phyloP scores from a whole-genome alignment of 2,797 vertebrate genomes.

The Oryzias dopingdopingensis region DNA sequence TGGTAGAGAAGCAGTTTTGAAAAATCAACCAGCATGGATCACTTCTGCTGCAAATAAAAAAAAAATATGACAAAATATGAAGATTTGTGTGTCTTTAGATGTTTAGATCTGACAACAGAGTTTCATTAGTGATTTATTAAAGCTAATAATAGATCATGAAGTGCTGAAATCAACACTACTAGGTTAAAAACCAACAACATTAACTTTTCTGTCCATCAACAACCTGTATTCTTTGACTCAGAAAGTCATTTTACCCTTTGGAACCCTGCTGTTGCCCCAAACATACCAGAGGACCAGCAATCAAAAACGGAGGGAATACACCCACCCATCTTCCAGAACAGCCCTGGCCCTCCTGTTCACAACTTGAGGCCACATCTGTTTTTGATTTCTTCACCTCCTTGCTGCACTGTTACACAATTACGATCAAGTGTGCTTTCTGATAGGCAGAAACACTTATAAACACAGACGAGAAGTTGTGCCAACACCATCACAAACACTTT shows the following conservation, averaged over 20 bases:
- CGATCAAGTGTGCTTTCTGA: slow-evolving; percentile 62
- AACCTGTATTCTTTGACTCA: slow-evolving; percentile 26
- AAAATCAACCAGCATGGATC: slow-evolving; percentile 22
- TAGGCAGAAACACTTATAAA: slow-evolving; percentile 62
- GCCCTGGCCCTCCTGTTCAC: slow-evolving; percentile 36
- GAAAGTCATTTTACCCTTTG: slow-evolving; percentile 55
- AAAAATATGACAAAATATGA: too few relatives aligned
- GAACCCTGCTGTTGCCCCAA: slow-evolving; percentile 71
- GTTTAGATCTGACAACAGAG: too few relatives aligned
- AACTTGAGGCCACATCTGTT: slow-evolving; percentile 81
- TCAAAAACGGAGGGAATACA: slow-evolving; percentile 74
- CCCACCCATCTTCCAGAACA: slow-evolving; percentile 13
- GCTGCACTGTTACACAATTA: slow-evolving; percentile 75
- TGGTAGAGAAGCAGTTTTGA: slow-evolving; percentile 13
- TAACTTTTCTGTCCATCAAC: slow-evolving; percentile 13
- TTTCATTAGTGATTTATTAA: slow-evolving; percentile 11
- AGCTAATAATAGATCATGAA: slow-evolving; percentile 12
- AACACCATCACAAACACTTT: slow-evolving; percentile 65
- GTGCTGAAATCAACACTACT: slow-evolving; percentile 3
- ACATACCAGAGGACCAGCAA: slow-evolving; percentile 78
- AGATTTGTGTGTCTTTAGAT: too few relatives aligned
- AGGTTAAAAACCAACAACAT: slow-evolving; percentile 1
- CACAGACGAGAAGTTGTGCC: slow-evolving; percentile 50
- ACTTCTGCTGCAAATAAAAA: slow-evolving; percentile 5
- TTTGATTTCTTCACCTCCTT: slow-evolving; percentile 77